Evolutionary conservation across 2,888 invertebrate species (phyloP).

Genomic region (Poecilobothrus nobilitatus): DNA sequence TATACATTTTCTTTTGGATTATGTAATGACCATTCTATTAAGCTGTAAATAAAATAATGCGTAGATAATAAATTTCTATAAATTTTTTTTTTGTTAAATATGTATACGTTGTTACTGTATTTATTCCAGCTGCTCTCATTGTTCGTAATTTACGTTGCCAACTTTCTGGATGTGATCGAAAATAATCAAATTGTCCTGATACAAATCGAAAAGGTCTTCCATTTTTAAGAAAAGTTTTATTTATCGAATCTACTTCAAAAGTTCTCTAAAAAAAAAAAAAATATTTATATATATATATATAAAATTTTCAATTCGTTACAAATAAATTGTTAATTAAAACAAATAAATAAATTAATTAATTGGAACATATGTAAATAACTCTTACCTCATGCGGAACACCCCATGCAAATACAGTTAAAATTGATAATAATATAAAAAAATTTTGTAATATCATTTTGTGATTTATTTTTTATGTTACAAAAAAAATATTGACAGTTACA

Average conservation of each 20-base stretch:
- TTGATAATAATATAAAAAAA: too few relatives aligned
- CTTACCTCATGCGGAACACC: too few relatives aligned
- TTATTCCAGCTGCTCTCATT: slow-evolving; percentile 68
- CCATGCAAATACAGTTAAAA: too few relatives aligned
- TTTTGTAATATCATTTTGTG: too few relatives aligned
- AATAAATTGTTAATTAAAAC: too few relatives aligned
- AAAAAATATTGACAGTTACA: too few relatives aligned
- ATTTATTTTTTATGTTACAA: too few relatives aligned
- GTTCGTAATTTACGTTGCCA: slow-evolving; percentile 68
- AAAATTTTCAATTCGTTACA: too few relatives aligned
- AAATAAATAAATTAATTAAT: too few relatives aligned
- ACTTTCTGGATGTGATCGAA: slow-evolving; percentile 64
- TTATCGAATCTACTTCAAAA: slow-evolving; percentile 50
- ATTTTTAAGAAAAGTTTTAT: slow-evolving; percentile 60
- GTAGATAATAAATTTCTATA: not conserved
- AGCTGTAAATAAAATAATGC: slow-evolving; percentile 45
- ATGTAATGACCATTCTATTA: slow-evolving; percentile 85
- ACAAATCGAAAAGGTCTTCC: slow-evolving; percentile 62
- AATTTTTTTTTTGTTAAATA: too few relatives aligned
- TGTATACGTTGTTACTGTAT: slow-evolving; percentile 66
- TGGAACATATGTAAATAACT: too few relatives aligned
- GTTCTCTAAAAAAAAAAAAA: slow-evolving; percentile 22
- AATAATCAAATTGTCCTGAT: slow-evolving; percentile 79
- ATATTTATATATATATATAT: too few relatives aligned
- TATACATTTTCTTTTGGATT: slow-evolving; percentile 65